A percentile compares a stretch with the other conserved stretches of the same genome.
Evolutionary conservation across 2,888 invertebrate genomes (phyloP).

Genomic region (Microchrysa polita): DNA sequence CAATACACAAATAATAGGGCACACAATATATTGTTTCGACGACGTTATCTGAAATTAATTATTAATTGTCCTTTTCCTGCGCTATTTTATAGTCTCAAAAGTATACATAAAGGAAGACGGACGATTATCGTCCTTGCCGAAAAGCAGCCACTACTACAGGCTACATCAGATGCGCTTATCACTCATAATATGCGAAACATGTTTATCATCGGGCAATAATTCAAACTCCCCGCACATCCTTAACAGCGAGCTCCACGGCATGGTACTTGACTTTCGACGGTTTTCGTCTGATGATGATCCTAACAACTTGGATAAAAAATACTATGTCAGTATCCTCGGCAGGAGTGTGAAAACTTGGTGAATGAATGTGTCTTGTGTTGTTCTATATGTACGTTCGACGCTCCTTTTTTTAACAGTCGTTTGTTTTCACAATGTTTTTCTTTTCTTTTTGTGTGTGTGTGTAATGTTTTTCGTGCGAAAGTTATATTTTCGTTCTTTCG

Average conservation of each 20-base stretch:
- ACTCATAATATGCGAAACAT: constrained; percentile 38
- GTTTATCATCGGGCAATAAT: constrained; percentile 27
- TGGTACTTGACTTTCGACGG: not conserved
- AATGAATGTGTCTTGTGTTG: not conserved
- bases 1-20: not conserved
- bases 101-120: too few relatives aligned
- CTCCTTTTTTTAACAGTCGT: constrained; percentile 14
- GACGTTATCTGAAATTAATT: constrained; percentile 27
- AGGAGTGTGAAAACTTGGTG: constrained; percentile 9
- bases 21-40: constrained; percentile 31
- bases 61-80: constrained; percentile 25
- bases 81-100: not conserved
- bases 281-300: too few relatives aligned
- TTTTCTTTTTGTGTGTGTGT: not conserved
- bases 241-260: not conserved
- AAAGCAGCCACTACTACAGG: constrained; percentile 10
- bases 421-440: not conserved
- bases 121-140: constrained; percentile 1
- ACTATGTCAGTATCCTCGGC: too few relatives aligned
- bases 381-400: constrained; percentile 1
- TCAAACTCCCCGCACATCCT: constrained; percentile 3
- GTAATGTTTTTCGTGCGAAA: too few relatives aligned
- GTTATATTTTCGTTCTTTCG: too few relatives aligned
- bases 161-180: constrained; percentile 36
- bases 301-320: not conserved